phyloP scores from a whole-genome alignment of 2,888 invertebrate species.

The Trichacis sp. region DNA sequence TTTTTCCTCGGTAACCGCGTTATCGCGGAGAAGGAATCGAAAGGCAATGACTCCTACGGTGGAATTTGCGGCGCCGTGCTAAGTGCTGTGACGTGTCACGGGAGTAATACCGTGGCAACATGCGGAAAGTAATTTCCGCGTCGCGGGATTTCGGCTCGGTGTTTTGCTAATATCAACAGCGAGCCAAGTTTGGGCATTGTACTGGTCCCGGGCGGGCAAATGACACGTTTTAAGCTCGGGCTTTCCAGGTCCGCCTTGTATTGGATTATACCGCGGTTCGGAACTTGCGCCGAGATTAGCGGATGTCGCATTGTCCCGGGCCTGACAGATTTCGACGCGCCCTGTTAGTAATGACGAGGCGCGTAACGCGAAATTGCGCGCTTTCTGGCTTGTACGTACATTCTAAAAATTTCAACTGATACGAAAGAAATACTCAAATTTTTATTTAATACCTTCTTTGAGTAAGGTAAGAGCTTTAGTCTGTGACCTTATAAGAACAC shows the following conservation, averaged over 20 bases:
- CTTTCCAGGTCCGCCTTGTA: slow-evolving; percentile 21
- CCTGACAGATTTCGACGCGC: slow-evolving; percentile 7
- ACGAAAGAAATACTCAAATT: too few relatives aligned
- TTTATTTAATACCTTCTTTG: too few relatives aligned
- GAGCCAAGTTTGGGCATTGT: slow-evolving; percentile 25
- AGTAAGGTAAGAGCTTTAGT: too few relatives aligned
- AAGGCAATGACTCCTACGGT: background rate
- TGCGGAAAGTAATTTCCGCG: slow-evolving; percentile 24
- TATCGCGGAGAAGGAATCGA: background rate
- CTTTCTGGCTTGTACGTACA: too few relatives aligned
- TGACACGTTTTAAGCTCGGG: slow-evolving; percentile 30
- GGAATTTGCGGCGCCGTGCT: slow-evolving; percentile 11
- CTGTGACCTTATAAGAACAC: too few relatives aligned
- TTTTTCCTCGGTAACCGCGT: slow-evolving; percentile 4
- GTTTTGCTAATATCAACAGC: slow-evolving; percentile 23
- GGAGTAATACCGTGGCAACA: slow-evolving; percentile 1
- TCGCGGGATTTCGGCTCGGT: slow-evolving; percentile 10
- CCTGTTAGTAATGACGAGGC: slow-evolving; percentile 16
- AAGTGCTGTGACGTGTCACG: slow-evolving; percentile 52
- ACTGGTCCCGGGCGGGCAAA: slow-evolving; percentile 19
- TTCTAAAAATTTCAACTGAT: too few relatives aligned
- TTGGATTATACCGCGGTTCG: slow-evolving; percentile 21
- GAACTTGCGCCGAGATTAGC: slow-evolving; percentile 17
- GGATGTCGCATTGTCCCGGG: slow-evolving; percentile 9
- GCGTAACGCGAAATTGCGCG: too few relatives aligned